phyloP scores from a whole-genome alignment of 2,113 vertebrate genomes.

The Brachyhypopomus gauderio region DNA sequence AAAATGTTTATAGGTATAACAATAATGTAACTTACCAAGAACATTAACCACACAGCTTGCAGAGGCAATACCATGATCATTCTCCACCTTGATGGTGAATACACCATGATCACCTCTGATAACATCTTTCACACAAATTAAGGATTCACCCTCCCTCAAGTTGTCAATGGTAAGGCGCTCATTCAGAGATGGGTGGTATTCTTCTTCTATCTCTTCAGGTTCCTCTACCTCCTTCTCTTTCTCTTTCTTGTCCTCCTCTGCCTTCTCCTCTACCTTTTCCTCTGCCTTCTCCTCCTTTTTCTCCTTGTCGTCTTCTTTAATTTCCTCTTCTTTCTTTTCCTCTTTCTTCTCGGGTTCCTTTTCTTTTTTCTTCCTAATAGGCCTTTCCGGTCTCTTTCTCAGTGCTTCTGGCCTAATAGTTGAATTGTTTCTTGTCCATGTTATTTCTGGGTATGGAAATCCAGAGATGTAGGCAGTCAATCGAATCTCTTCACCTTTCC shows the following conservation, averaged over 20 bases:
- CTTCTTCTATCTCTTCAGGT: constrained; percentile 70
- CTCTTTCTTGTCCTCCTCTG: constrained; percentile 45
- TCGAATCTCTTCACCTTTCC: constrained; percentile 84
- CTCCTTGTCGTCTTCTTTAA: constrained; percentile 31
- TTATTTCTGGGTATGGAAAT: constrained; percentile 90
- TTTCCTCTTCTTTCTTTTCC: constrained; percentile 70
- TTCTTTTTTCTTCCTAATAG: constrained; percentile 78
- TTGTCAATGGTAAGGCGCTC: constrained; percentile 87
- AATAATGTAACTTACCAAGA: constrained; percentile 77
- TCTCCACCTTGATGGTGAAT: constrained; percentile 92
- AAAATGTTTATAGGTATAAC: neutral
- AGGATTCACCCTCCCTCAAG: constrained; percentile 82
- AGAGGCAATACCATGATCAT: constrained; percentile 88
- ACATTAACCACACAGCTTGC: constrained; percentile 91
- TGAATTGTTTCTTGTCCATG: constrained; percentile 89
- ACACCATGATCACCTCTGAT: constrained; percentile 86
- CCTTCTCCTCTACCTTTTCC: constrained; percentile 29
- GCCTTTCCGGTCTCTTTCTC: constrained; percentile 80
- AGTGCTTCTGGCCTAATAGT: constrained; percentile 84
- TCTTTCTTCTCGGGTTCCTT: constrained; percentile 69
- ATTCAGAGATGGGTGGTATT: constrained; percentile 83
- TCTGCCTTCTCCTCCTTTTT: constrained; percentile 27
- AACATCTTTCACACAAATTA: constrained; percentile 81
- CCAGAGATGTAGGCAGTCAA: constrained; percentile 91
- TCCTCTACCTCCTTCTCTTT: constrained; percentile 46